Conservation (phyloP, 2,797 vertebrate genomes). For the Remorina albescens region DNA sequence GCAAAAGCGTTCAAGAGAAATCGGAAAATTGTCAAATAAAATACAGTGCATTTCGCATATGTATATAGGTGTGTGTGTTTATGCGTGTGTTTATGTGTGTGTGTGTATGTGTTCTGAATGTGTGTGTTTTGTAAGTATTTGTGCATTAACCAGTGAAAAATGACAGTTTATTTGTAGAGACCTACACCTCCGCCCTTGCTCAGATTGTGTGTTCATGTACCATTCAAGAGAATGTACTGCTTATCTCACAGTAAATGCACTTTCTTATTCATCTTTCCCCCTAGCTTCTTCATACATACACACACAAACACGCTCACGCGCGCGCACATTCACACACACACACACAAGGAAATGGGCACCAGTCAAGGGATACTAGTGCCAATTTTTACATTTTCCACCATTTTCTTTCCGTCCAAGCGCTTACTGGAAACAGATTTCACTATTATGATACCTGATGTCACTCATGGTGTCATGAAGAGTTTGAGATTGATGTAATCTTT, state of each 20-base stretch:
- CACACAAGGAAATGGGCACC: slow-evolving; percentile 35
- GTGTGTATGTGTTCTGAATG: not conserved
- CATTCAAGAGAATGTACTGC: slow-evolving; percentile 60
- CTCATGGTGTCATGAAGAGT: not conserved
- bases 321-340: too few relatives aligned
- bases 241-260: slow-evolving; percentile 60
- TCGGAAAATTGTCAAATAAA: slow-evolving; percentile 34
- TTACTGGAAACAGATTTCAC: slow-evolving; percentile 18
- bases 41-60: slow-evolving; percentile 15
- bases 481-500: slow-evolving; percentile 5
- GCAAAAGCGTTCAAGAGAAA: slow-evolving; percentile 37
- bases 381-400: slow-evolving; percentile 35
- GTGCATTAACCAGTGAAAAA: slow-evolving; percentile 53
- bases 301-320: too few relatives aligned
- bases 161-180: slow-evolving; percentile 52
- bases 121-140: slow-evolving; percentile 26
- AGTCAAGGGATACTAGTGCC: slow-evolving; percentile 3
- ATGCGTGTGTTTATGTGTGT: slow-evolving; percentile 7
- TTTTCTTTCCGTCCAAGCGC: slow-evolving; percentile 23
- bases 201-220: slow-evolving; percentile 57
- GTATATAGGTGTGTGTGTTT: not conserved
- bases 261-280: slow-evolving; percentile 55
- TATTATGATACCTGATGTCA: slow-evolving; percentile 8
- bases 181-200: slow-evolving; percentile 24
- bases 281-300: slow-evolving; percentile 22